Conservation (phyloP, 2,888 invertebrate genomes). For the Odontomyia ornata region DNA sequence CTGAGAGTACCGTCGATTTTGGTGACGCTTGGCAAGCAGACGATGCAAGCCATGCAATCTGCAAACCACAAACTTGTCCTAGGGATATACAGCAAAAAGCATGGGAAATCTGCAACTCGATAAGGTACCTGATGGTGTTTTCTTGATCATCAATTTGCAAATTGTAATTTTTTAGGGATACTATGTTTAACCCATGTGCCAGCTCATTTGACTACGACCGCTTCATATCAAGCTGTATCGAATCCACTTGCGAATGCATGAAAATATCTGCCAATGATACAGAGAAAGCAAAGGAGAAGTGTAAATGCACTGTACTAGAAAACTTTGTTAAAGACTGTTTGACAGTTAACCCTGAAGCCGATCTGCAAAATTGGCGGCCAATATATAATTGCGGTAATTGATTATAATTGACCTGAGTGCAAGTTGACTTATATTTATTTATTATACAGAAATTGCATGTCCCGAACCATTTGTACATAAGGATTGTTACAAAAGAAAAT, state of each 20-base stretch:
- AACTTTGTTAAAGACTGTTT: constrained; percentile 79
- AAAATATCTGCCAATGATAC: constrained; percentile 59
- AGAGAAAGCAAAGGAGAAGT: constrained; percentile 60
- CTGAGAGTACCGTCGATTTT: constrained; percentile 74
- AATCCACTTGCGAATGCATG: constrained; percentile 79
- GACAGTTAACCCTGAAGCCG: constrained; percentile 70
- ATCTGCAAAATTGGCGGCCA: constrained; percentile 77
- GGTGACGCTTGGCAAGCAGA: constrained; percentile 78
- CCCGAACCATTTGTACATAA: constrained; percentile 80
- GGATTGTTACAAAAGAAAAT: constrained; percentile 81
- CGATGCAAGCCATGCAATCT: constrained; percentile 62
- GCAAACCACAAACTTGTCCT: constrained; percentile 72
- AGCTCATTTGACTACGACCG: constrained; percentile 73
- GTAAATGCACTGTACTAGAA: constrained; percentile 76
- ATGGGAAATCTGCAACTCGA: constrained; percentile 73
- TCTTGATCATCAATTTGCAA: constrained; percentile 39
- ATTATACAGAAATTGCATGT: constrained; percentile 13
- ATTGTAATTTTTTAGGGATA: constrained; percentile 64
- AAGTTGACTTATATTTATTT: constrained; percentile 53
- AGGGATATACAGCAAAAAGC: constrained; percentile 71
- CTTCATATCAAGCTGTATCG: constrained; percentile 77
- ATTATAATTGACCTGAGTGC: constrained; percentile 65
- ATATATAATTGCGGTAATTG: constrained; percentile 70
- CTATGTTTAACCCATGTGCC: constrained; percentile 73
- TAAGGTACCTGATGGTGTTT: constrained; percentile 65